Percentiles rank a stretch among this genome's conserved stretches.
phyloP scores from a whole-genome alignment of 2,797 vertebrate genomes.

The Pantherophis vulpinus region DNA sequence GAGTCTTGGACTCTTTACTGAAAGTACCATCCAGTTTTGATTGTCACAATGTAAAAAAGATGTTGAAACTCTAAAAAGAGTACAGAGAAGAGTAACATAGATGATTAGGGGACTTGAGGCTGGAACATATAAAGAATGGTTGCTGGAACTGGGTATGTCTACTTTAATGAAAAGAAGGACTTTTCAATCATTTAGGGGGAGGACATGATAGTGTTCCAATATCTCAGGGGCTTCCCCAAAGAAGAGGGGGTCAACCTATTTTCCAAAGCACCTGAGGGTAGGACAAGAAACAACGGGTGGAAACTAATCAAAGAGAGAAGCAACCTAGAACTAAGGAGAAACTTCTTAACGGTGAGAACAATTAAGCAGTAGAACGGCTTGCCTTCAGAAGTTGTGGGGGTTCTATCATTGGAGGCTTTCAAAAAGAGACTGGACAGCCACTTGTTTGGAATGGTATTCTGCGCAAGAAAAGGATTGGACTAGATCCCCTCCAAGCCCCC shows the following conservation, averaged over 20 bases:
- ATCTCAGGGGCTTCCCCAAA: background rate
- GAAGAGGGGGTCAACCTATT: background rate
- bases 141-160: background rate
- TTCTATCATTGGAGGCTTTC: too few relatives aligned
- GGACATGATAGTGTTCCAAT: background rate
- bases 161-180: background rate
- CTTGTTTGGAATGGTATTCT: too few relatives aligned
- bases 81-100: background rate
- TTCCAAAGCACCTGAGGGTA: background rate
- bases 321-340: background rate
- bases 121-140: background rate
- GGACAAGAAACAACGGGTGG: background rate
- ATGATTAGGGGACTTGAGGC: background rate
- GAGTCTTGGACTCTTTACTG: background rate
- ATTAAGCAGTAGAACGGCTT: too few relatives aligned
- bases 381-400: too few relatives aligned
- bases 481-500: too few relatives aligned
- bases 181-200: too few relatives aligned
- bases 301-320: background rate
- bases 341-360: background rate
- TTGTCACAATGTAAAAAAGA: background rate
- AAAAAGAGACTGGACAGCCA: too few relatives aligned
- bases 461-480: too few relatives aligned
- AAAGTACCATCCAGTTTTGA: background rate
- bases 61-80: background rate